Base-by-base conservation (phyloP, 2,113 vertebrate species). In the Circaetus gallicus region DNA sequence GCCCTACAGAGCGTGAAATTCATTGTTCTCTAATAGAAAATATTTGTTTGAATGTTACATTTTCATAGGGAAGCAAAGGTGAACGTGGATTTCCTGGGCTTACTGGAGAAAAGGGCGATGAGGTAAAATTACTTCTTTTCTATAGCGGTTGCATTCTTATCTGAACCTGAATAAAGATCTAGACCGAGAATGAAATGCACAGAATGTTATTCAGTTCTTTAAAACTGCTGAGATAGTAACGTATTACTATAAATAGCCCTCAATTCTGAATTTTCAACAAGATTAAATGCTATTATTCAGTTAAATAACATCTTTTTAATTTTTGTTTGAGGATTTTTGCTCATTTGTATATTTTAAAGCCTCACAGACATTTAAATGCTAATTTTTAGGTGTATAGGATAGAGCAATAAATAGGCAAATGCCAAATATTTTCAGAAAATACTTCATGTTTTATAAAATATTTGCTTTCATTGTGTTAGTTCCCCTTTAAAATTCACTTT, bases 11-110 rank as follows among this genome's bases (percentile, higher is more conserved):
- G 12, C 31, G 45, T 69, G 36, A 67, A 49, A 74, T 61, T 91
- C 4, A 10, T 29, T 73, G 11, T 76, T 63, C 31, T 91, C 79
- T 90, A 84, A 85, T 70, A 81, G 25, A 82, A 80, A 86, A 13
- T 86, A 43, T 94, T 93, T 95, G 58, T 84, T 92, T 69, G 11
- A 96, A 90, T 91, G 32, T 95, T 77, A 52, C 87, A 11, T 97
- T 91, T 96, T 98, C 97, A 58, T 82, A 99, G 99, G 99, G 99
- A 95, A 98, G 96, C 94, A 99, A 99, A 98, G 99, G 99, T 95
- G 99, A 99, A 96, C 98, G 99, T 93, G 99, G 99, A 59, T 99
- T 99, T 97, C 98, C 99, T 90, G 99, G 99, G 16, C 98, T 99
- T 63, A 76, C 72, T 7, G 99, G 99, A 91, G 99, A 99, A 84